Evolutionary conservation across 2,797 vertebrate species (phyloP).

Genomic region (Melanotaenia trifasciata): DNA sequence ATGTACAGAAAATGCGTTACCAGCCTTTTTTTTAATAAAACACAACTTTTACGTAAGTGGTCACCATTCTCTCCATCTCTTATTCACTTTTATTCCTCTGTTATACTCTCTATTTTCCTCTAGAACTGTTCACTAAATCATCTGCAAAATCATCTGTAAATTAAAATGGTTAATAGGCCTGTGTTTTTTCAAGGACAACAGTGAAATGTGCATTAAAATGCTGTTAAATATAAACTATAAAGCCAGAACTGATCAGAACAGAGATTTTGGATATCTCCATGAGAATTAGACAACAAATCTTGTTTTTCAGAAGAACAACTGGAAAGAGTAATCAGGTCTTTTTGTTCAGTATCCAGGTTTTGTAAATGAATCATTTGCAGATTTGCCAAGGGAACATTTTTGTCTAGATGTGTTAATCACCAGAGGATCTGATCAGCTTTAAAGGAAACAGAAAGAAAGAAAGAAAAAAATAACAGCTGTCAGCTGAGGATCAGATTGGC

Average conservation of each 20-base stretch:
- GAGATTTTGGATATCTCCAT: background rate
- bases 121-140: background rate
- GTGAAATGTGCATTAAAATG: background rate
- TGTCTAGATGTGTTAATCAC: background rate
- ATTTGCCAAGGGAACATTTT: background rate
- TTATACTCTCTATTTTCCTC: background rate
- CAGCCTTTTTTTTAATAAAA: background rate
- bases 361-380: background rate
- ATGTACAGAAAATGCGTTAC: background rate
- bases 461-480: conserved; percentile 5
- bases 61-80: background rate
- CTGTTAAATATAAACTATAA: background rate
- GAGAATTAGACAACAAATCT: background rate
- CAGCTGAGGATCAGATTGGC: background rate
- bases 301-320: background rate
- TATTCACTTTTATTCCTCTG: background rate
- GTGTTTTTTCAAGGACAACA: background rate
- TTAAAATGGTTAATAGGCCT: background rate
- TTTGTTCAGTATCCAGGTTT: background rate
- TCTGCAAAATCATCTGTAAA: background rate
- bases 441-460: too few relatives aligned
- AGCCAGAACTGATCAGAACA: background rate
- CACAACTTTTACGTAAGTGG: background rate
- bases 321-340: background rate
- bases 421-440: background rate